A percentile compares a stretch with the other conserved stretches of the same genome.
Conservation (phyloP, 2,797 vertebrate species). For the Helostoma temminkii region DNA sequence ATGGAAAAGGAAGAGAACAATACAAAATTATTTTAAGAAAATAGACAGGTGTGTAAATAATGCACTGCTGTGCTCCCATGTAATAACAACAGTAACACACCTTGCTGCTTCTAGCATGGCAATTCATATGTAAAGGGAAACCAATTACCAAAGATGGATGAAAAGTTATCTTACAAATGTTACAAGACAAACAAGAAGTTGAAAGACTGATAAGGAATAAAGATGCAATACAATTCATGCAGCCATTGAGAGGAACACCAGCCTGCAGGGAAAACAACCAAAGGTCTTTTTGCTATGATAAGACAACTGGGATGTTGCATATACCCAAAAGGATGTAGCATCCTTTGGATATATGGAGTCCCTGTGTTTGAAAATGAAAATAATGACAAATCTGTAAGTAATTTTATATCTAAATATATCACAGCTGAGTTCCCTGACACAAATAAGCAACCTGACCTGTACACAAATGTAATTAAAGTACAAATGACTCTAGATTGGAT, state of each 20-base stretch:
- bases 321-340: constrained; percentile 14
- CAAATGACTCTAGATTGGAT: no score
- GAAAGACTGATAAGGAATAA: constrained; percentile 35
- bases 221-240: constrained; percentile 49
- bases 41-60: no score
- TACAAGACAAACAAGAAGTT: constrained; percentile 42
- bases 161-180: constrained; percentile 28
- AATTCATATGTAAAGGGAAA: constrained; percentile 37
- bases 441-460: no score
- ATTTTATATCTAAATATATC: neutral
- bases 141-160: constrained; percentile 21
- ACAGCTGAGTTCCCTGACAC: no score
- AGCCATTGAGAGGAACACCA: constrained; percentile 47
- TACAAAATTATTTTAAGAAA: no score
- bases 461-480: no score
- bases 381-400: constrained; percentile 12
- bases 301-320: constrained; percentile 12
- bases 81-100: constrained; percentile 28
- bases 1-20: no score
- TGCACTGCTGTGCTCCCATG: no score
- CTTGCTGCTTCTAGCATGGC: constrained; percentile 29
- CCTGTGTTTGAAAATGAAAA: constrained; percentile 16
- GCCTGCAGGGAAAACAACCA: constrained; percentile 42
- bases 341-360: constrained; percentile 1
- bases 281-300: constrained; percentile 32